Evolutionary conservation across 2,888 invertebrate genomes (phyloP), one percentile per base, ranked within the genome.

Genomic region (Salticus scenicus): DNA sequence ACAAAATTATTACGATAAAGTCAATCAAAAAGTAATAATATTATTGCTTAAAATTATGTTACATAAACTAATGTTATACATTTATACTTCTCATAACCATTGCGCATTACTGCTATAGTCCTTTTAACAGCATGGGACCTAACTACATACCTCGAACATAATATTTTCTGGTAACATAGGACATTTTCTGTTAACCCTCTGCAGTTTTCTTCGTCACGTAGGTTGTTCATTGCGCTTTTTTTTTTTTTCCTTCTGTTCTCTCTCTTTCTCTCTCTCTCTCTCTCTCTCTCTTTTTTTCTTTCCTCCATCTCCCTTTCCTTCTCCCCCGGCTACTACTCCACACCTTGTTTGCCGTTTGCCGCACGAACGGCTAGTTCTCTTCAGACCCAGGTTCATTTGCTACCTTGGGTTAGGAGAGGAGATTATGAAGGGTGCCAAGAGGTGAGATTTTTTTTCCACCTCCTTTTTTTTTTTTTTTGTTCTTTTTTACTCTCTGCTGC

Each of bases 181-280:
- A 33, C 75, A n/a, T 47, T 33, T 66, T 42, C 20, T 42, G 47
- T 20, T 31, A 47, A 30, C 14, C 30, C 66, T 37, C n/a, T 24
- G 12, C 24, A 63, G 57, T 41, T 33, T 66, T 73, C 69, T 72
- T 84, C 51, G 77, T 77, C 83, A 84, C 83, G 83, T 84, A 66
- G 73, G 41, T 30, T 57, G 72, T 77, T 83, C 77, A 83, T 77
- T 77, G 72, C 83, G 66, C 47, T 37, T 42, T 37, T 41, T 70
- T 76, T 76, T 47, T 27, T 37, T 42, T n/a, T 24, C 28, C 42
- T 42, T 37, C 72, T 76, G 20, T 79, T 72, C 37, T n/a, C 47
- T 42, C 14, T 10, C 2, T 33, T 41, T 51, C 42, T 47, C 47
- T 66, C 27, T 37, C 10, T 37, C 4, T 37, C 4, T 37, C 4